Evolutionary conservation across 2,888 invertebrate species (phyloP).

Genomic region (Hydriomena furcata): DNA sequence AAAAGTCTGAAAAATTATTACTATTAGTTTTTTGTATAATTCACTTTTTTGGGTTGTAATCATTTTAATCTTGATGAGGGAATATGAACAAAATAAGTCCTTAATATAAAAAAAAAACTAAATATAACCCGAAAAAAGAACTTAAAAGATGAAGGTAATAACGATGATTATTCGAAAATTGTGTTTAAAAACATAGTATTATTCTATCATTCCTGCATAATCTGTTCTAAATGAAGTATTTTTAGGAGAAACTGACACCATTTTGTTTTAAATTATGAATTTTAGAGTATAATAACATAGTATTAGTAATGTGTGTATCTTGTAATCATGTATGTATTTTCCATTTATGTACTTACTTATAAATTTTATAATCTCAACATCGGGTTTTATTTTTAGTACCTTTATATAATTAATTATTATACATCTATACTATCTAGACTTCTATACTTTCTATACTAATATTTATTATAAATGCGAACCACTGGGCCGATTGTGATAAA

Average conservation of each 20-base stretch:
- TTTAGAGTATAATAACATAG: constrained; percentile 51
- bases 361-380: constrained; percentile 43
- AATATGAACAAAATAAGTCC: too few species aligned
- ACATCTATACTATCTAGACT: too few species aligned
- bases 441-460: too few species aligned
- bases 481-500: too few species aligned
- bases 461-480: too few species aligned
- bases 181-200: constrained; percentile 37
- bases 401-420: too few species aligned
- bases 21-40: neutral
- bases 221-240: constrained; percentile 53
- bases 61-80: neutral
- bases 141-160: neutral
- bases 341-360: constrained; percentile 54
- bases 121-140: neutral
- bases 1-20: neutral
- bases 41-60: neutral
- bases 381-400: constrained; percentile 31
- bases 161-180: neutral
- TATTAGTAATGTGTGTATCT: constrained; percentile 52
- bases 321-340: constrained; percentile 71
- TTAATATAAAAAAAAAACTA: too few species aligned
- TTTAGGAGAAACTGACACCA: constrained; percentile 44
- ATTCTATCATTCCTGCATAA: constrained; percentile 50
- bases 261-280: constrained; percentile 42